Percentiles rank a stretch among this genome's conserved stretches.
Conservation (phyloP, 1,140 invertebrate species). For the Procambarus virginalis region DNA sequence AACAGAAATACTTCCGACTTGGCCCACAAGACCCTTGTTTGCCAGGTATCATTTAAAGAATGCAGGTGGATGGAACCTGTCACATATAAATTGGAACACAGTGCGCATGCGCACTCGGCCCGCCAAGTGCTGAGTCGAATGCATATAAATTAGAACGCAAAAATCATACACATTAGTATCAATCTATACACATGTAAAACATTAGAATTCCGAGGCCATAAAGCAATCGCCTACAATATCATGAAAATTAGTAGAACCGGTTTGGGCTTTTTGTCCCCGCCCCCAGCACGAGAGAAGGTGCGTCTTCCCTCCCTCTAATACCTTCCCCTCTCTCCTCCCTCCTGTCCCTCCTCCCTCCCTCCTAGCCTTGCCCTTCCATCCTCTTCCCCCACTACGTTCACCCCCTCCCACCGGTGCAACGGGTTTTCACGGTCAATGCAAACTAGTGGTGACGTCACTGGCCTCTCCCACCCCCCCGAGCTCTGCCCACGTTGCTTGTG, state of each 20-base stretch:
- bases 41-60: no score
- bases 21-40: no score
- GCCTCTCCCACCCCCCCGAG: not conserved
- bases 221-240: no score
- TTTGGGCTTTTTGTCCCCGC: not conserved
- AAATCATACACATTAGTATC: no score
- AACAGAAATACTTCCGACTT: no score
- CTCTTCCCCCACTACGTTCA: not conserved
- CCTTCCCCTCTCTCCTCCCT: not conserved
- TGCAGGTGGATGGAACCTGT: no score
- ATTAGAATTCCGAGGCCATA: no score
- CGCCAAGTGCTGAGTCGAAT: no score
- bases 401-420: not conserved
- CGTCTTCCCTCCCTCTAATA: not conserved
- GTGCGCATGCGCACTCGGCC: no score
- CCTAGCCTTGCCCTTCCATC: not conserved
- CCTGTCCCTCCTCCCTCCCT: not conserved
- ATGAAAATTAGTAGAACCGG: not conserved
- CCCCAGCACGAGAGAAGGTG: not conserved
- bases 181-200: no score
- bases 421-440: slow-evolving; percentile 42
- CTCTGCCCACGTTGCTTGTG: not conserved
- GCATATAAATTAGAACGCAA: no score
- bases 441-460: slow-evolving; percentile 31
- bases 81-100: no score